Conservation (phyloP, 1,140 invertebrate species). For the Vanessa tameamea region DNA sequence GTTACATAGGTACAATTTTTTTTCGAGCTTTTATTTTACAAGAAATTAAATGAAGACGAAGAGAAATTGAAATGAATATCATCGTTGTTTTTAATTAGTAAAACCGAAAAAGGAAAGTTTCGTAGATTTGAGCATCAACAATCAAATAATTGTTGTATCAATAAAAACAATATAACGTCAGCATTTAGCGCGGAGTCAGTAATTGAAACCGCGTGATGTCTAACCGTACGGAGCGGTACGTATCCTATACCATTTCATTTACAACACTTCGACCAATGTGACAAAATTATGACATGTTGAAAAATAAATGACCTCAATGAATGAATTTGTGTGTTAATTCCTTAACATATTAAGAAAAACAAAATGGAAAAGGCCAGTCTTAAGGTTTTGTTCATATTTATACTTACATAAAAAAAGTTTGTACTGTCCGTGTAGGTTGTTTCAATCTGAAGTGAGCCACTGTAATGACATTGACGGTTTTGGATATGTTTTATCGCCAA, state of each 20-base stretch:
- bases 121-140: background rate
- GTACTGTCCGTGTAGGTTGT: no score
- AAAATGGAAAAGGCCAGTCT: no score
- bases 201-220: constrained; percentile 73
- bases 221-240: background rate
- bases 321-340: no score
- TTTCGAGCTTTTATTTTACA: no score
- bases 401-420: no score
- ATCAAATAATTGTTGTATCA: constrained; percentile 23
- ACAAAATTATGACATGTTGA: background rate
- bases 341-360: no score
- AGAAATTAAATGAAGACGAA: background rate
- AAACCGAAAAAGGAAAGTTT: background rate
- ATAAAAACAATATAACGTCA: constrained; percentile 48
- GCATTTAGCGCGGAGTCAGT: constrained; percentile 56
- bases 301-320: background rate
- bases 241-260: background rate
- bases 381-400: no score
- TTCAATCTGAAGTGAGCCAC: no score
- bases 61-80: background rate
- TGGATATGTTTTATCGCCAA: no score
- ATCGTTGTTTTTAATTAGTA: background rate
- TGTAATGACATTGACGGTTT: no score
- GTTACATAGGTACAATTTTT: no score
- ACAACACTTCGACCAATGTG: no score